Percentiles rank a stretch among this genome's conserved stretches.
Conservation (phyloP, 2,797 vertebrate species). For the Sternotherus odoratus region DNA sequence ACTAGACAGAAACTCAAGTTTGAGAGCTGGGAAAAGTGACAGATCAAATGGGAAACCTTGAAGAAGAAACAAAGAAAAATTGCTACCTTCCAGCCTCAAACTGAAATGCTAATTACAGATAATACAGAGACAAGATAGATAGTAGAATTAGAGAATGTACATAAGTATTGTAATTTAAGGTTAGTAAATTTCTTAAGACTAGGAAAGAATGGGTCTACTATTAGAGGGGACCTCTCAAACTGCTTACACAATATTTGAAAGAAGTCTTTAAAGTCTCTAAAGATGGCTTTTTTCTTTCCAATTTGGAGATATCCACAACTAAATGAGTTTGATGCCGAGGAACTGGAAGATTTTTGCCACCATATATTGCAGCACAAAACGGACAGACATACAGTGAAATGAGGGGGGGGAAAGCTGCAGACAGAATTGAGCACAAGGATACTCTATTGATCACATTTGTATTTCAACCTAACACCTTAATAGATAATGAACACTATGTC, state of each 20-base stretch:
- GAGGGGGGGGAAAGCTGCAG: too few species aligned
- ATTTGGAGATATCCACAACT: not conserved
- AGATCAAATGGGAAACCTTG: slow-evolving; percentile 33
- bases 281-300: not conserved
- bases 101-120: slow-evolving; percentile 70
- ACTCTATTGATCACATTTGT: not conserved
- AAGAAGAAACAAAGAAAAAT: slow-evolving; percentile 59
- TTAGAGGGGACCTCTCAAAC: slow-evolving; percentile 29
- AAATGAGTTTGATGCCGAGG: slow-evolving; percentile 41
- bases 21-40: slow-evolving; percentile 51
- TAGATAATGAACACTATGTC: not conserved
- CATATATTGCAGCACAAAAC: not conserved
- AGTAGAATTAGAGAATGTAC: slow-evolving; percentile 50
- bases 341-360: not conserved
- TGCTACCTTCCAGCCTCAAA: slow-evolving; percentile 46
- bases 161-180: slow-evolving; percentile 66
- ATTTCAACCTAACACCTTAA: not conserved
- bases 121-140: slow-evolving; percentile 39
- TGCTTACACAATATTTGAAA: slow-evolving; percentile 44
- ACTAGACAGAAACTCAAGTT: slow-evolving; percentile 16
- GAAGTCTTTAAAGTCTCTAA: slow-evolving; percentile 23
- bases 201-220: slow-evolving; percentile 68
- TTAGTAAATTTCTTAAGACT: slow-evolving; percentile 57
- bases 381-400: fast-evolving
- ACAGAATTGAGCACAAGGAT: not conserved